phyloP scores from a whole-genome alignment of 2,113 vertebrate species.

The Chloroceryle aenea region DNA sequence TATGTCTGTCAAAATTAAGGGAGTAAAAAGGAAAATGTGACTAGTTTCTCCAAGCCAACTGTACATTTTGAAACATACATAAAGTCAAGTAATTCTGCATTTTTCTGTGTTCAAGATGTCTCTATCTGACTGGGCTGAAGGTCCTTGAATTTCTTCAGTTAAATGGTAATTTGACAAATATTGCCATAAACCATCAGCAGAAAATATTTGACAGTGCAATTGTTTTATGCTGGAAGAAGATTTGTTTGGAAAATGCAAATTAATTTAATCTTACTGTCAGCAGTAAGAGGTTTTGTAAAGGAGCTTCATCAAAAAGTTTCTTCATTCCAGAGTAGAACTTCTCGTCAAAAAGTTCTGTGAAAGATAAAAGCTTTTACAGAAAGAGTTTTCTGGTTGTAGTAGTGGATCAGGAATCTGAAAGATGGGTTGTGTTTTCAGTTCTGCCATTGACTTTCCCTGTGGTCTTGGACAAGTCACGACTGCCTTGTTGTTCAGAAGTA shows the following conservation, averaged over 20 bases:
- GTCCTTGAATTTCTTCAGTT: not conserved
- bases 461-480: not conserved
- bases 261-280: constrained; percentile 9
- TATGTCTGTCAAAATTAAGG: not conserved
- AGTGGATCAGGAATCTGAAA: not conserved
- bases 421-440: not conserved
- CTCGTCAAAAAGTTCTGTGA: not conserved
- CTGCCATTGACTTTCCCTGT: not conserved
- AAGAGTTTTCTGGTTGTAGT: not conserved
- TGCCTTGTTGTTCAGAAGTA: not conserved
- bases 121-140: not conserved
- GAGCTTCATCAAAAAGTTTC: not conserved
- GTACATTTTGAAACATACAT: not conserved
- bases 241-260: not conserved
- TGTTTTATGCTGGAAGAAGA: not conserved
- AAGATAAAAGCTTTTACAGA: not conserved
- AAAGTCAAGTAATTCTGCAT: not conserved
- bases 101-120: not conserved
- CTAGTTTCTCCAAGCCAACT: not conserved
- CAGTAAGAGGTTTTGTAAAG: constrained; percentile 3
- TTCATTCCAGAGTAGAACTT: not conserved
- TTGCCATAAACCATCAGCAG: not conserved
- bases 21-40: not conserved
- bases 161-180: not conserved
- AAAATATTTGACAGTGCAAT: not conserved